These are phyloP conservation scores for Acleris holmiana DNA, from an alignment of 2,888 invertebrate species.

Conservation along the genomic window DNA sequence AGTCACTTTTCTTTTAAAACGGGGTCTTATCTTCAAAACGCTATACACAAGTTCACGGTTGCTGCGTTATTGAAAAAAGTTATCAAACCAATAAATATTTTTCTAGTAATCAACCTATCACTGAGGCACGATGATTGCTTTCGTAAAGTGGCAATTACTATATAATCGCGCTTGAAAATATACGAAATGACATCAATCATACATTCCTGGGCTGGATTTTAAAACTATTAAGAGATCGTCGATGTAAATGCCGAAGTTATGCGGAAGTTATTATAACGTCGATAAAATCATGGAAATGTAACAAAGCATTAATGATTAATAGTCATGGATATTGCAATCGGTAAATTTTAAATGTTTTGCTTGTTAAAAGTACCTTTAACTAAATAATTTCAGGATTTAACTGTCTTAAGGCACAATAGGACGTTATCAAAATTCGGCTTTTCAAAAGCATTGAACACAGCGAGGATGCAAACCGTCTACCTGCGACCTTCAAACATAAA, in stretches of 20 bases:
- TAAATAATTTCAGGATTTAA: neutral
- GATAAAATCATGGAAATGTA: conserved; percentile 30
- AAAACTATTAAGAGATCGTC: conserved; percentile 1
- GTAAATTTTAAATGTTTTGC: too few species aligned
- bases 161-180: conserved; percentile 67
- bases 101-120: conserved; percentile 75
- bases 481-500: conserved; percentile 74
- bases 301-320: conserved; percentile 15
- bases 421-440: conserved; percentile 15
- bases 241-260: conserved; percentile 22
- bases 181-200: conserved; percentile 66
- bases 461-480: conserved; percentile 48
- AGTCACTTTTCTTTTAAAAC: neutral
- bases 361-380: neutral
- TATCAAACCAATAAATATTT: conserved; percentile 70
- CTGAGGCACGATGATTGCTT: conserved; percentile 63
- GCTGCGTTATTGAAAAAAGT: neutral
- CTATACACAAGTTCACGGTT: neutral
- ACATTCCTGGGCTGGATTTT: conserved; percentile 32
- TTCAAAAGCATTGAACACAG: conserved; percentile 7
- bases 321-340: conserved; percentile 13
- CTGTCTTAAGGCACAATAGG: neutral
- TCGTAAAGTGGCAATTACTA: conserved; percentile 57
- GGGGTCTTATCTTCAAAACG: neutral
- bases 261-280: conserved; percentile 26